phyloP scores from a whole-genome alignment of 2,888 invertebrate genomes.

The Timema podura region DNA sequence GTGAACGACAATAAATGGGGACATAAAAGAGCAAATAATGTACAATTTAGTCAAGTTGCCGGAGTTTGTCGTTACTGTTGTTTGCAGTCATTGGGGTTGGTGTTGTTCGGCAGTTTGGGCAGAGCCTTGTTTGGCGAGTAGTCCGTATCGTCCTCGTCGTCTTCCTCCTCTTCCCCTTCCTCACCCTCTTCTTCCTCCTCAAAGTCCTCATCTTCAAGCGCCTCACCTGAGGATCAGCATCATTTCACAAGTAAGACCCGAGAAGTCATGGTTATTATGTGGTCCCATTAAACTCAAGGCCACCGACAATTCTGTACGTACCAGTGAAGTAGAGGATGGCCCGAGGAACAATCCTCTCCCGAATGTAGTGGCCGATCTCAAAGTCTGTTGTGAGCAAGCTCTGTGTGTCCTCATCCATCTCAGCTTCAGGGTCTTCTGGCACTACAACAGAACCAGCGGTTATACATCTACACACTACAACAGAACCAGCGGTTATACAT shows the following conservation, averaged over 20 bases:
- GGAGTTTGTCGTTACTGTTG: slow-evolving; percentile 57
- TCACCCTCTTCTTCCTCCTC: slow-evolving; percentile 41
- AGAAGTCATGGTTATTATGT: not conserved
- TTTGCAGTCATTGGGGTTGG: slow-evolving; percentile 63
- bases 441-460: slow-evolving; percentile 50
- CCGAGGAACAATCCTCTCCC: slow-evolving; percentile 94
- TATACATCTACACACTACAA: no score
- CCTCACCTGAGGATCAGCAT: slow-evolving; percentile 48
- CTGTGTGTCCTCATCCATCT: slow-evolving; percentile 85
- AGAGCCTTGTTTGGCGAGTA: slow-evolving; percentile 41
- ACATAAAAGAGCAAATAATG: no score
- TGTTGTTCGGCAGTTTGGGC: slow-evolving; percentile 19
- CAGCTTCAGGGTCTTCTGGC: slow-evolving; percentile 77
- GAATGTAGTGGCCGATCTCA: slow-evolving; percentile 97
- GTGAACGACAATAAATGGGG: no score
- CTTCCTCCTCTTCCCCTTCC: slow-evolving; percentile 45
- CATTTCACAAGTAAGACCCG: no score
- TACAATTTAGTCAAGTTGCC: no score
- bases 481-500: no score
- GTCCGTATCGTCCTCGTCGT: slow-evolving; percentile 60
- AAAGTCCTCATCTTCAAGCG: slow-evolving; percentile 49
- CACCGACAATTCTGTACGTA: slow-evolving; percentile 47
- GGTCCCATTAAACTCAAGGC: not conserved
- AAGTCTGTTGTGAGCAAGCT: slow-evolving; percentile 89
- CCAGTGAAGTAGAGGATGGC: slow-evolving; percentile 97